Evolutionary conservation across 2,888 invertebrate genomes (phyloP), one percentile per base, ranked within the genome.

Genomic region (Chaetogeoica ovagalla): DNA sequence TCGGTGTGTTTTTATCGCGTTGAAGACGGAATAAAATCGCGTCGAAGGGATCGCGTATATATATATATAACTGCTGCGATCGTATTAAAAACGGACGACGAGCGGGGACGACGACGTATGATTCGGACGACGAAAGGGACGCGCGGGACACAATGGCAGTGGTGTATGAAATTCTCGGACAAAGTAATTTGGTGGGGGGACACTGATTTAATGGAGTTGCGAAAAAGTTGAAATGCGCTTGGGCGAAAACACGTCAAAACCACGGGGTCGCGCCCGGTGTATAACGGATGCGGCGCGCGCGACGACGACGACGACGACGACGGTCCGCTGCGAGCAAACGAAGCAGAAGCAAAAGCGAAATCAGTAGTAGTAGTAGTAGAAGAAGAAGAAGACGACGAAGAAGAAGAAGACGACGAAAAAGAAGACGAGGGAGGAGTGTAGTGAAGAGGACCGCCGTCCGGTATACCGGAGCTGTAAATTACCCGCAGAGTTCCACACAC

Each of bases 241-340:
- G 77, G n/a, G n/a, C n/a, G n/a, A n/a, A n/a, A 79, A 79, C 70
- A 79, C 77, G 77, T 79, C 77, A 79, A 71, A 63, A 79, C 70
- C 77, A 70, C 62, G 55, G 69, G 55, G 69, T 55, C 70, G 70
- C 17, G 62, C n/a, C n/a, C n/a, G n/a, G n/a, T n/a, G 77, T 70
- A 30, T 30, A 60, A 62, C 69, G 8, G 62, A 21, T 1, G 55
- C 7, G 37, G 74, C 30, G 74, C n/a, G n/a, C n/a, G 23, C 19
- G 71, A 21, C 13, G 52, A 23, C n/a, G 59, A 39, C 15, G 62
- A 60, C 43, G 52, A 30, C 11, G 73, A 11, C 48, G 48, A 13
- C n/a, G 68, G 68, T 72, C 68, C 6, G 48, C 69, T 19, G 73
- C 57, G 75, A 66, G 66, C 66, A 19, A 59, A 30, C 30, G 30